phyloP scores from a whole-genome alignment of 2,888 invertebrate genomes.

The Apamea anceps region DNA sequence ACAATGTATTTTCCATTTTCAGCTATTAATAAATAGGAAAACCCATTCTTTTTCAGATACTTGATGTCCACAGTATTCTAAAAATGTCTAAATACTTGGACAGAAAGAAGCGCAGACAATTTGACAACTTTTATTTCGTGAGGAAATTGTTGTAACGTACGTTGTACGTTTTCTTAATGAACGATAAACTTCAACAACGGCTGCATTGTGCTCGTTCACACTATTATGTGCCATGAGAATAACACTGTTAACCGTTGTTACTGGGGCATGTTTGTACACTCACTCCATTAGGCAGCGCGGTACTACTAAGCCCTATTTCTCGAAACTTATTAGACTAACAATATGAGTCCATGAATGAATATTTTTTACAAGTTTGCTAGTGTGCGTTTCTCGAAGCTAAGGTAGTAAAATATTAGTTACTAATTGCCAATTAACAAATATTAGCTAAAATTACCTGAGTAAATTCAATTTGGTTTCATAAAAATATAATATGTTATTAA shows the following conservation, averaged over 20 bases:
- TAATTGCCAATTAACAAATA: too few relatives aligned
- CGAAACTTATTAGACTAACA: too few relatives aligned
- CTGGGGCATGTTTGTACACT: conserved; percentile 16
- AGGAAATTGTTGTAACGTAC: neutral
- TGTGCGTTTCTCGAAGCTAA: too few relatives aligned
- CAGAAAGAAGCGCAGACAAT: neutral
- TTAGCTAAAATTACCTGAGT: too few relatives aligned
- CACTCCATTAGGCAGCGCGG: conserved; percentile 10
- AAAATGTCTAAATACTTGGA: neutral
- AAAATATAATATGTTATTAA: too few relatives aligned
- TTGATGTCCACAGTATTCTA: neutral
- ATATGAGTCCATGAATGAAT: too few relatives aligned
- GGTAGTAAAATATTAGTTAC: too few relatives aligned
- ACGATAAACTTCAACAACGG: conserved; percentile 20
- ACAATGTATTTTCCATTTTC: neutral
- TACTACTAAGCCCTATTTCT: too few relatives aligned
- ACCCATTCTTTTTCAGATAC: neutral
- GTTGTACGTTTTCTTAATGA: conserved; percentile 13
- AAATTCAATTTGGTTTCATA: too few relatives aligned
- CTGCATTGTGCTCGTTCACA: conserved; percentile 22
- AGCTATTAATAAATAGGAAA: neutral
- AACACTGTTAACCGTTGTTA: conserved; percentile 37
- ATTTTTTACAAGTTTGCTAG: too few relatives aligned
- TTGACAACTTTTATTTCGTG: neutral
- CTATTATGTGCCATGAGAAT: conserved; percentile 23